Conservation (phyloP, 1,140 invertebrate species). For the Arctopsyche grandis region DNA sequence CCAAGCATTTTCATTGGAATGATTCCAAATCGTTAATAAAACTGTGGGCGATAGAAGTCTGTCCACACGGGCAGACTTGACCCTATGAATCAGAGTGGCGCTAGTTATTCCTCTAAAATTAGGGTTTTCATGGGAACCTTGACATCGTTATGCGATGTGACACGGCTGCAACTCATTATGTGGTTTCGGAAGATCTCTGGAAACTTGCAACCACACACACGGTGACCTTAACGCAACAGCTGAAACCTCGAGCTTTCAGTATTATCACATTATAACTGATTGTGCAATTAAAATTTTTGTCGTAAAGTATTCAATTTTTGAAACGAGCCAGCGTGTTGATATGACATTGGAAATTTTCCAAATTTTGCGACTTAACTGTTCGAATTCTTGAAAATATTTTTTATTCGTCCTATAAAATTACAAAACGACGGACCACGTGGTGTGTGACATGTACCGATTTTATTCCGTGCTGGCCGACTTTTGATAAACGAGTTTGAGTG, state of each 20-base stretch:
- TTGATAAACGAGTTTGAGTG: too few species aligned
- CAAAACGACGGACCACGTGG: too few species aligned
- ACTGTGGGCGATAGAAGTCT: slow-evolving; percentile 12
- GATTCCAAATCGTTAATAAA: slow-evolving; percentile 42
- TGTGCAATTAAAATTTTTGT: too few species aligned
- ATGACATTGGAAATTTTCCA: not conserved
- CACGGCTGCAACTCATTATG: not conserved
- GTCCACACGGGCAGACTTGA: slow-evolving; percentile 35
- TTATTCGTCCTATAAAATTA: too few species aligned
- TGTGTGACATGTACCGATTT: too few species aligned
- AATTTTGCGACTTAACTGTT: not conserved
- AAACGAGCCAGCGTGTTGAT: not conserved
- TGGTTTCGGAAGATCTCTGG: too few species aligned
- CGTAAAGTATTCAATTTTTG: too few species aligned
- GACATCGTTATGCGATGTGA: not conserved
- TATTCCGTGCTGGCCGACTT: too few species aligned
- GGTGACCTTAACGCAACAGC: too few species aligned
- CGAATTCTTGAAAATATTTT: not conserved
- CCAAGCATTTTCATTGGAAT: slow-evolving; percentile 30
- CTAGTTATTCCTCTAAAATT: slow-evolving; percentile 15
- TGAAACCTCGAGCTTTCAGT: too few species aligned
- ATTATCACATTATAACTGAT: too few species aligned
- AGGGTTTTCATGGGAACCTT: slow-evolving; percentile 1
- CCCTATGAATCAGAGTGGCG: slow-evolving; percentile 33
- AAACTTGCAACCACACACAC: too few species aligned